phyloP scores from a whole-genome alignment of 2,888 invertebrate species.

The Drosophila longiperda region DNA sequence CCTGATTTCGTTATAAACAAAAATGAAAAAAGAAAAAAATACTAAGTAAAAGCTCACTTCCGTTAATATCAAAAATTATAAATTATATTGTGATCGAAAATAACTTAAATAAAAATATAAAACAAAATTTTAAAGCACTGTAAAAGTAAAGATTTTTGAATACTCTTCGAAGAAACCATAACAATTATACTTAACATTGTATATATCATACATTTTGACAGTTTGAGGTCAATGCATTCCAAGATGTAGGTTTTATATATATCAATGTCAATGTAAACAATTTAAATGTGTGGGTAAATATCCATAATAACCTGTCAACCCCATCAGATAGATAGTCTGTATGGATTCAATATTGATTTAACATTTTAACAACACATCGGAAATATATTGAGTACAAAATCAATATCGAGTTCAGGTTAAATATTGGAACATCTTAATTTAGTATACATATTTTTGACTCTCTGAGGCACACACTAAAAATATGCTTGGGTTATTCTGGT shows the following conservation, averaged over 20 bases:
- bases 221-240: background rate
- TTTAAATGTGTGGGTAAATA: conserved; percentile 25
- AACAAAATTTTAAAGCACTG: background rate
- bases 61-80: conserved; percentile 18
- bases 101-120: conserved; percentile 3
- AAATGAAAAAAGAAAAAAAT: conserved; percentile 8
- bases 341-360: conserved; percentile 35
- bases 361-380: conserved; percentile 1
- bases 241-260: conserved; percentile 8
- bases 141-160: background rate
- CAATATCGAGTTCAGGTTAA: background rate
- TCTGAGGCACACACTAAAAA: conserved; percentile 60
- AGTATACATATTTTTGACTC: conserved; percentile 1
- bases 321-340: background rate
- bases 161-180: background rate
- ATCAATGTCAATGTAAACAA: conserved; percentile 14
- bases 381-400: conserved; percentile 1
- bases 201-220: background rate
- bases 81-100: conserved; percentile 1
- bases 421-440: background rate
- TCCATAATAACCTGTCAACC: conserved; percentile 14
- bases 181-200: background rate
- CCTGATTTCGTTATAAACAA: conserved; percentile 27
- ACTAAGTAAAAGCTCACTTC: conserved; percentile 20
- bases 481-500: conserved; percentile 53